phyloP scores from a whole-genome alignment of 2,113 vertebrate species.

The Albula goreensis region DNA sequence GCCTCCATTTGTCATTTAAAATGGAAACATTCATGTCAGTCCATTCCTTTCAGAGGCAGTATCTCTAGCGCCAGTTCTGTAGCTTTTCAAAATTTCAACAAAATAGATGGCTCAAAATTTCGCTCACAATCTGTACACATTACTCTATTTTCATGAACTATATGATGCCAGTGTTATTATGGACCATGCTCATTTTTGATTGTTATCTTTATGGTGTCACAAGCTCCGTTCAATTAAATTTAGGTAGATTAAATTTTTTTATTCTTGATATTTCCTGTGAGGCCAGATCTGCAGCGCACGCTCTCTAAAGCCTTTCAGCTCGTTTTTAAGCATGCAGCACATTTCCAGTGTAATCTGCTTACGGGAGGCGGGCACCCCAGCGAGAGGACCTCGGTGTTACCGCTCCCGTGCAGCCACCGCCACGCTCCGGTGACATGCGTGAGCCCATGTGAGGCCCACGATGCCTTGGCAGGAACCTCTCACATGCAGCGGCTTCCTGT shows the following conservation, averaged over 20 bases:
- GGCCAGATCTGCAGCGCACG: background rate
- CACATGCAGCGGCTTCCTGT: background rate
- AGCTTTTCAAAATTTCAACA: too few species aligned
- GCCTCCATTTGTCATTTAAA: too few species aligned
- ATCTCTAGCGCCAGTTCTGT: too few species aligned
- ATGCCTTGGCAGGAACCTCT: background rate
- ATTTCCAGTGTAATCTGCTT: slow-evolving; percentile 35
- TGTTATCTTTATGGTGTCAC: background rate
- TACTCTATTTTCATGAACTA: background rate
- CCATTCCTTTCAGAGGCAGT: too few species aligned
- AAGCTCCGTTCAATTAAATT: background rate
- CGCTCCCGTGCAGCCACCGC: background rate
- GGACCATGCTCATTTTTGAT: background rate
- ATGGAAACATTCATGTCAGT: too few species aligned
- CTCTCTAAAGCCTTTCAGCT: background rate
- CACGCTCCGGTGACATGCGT: background rate
- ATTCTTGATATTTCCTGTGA: background rate
- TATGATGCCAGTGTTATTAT: background rate
- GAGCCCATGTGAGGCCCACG: slow-evolving; percentile 8
- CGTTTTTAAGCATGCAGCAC: slow-evolving; percentile 1
- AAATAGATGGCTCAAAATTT: too few species aligned
- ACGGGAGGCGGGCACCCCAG: slow-evolving; percentile 16
- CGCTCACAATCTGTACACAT: too few species aligned
- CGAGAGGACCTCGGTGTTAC: background rate
- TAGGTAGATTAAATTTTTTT: background rate